These are phyloP conservation scores for Marronus borbonicus DNA, from an alignment of 2,888 invertebrate species.

Conservation along the genomic window DNA sequence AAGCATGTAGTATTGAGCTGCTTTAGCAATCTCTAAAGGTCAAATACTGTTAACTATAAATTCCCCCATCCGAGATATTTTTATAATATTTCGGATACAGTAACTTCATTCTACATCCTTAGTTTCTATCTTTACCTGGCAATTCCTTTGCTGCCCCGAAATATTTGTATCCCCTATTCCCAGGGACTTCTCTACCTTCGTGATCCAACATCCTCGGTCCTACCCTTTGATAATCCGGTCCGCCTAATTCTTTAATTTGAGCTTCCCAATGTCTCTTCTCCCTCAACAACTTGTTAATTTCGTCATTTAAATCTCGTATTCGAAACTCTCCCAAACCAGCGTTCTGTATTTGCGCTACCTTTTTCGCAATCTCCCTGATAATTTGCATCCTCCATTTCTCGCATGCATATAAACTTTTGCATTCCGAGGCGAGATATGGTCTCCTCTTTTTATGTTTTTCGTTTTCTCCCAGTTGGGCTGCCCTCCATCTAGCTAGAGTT, in stretches of 20 bases:
- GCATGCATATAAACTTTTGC: conserved; percentile 91
- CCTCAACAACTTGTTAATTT: conserved; percentile 97
- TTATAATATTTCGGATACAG: no score
- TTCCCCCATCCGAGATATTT: no score
- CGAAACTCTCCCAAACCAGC: conserved; percentile 99
- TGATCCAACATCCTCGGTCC: conserved; percentile 95
- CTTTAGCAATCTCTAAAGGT: no score
- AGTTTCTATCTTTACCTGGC: conserved; percentile 76
- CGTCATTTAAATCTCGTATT: conserved; percentile 97
- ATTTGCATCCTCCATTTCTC: conserved; percentile 98
- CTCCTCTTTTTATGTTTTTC: conserved; percentile 88
- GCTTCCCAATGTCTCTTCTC: conserved; percentile 99
- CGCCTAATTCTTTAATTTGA: conserved; percentile 95
- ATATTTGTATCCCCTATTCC: conserved; percentile 98
- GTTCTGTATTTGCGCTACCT: conserved; percentile 99
- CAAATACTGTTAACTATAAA: no score
- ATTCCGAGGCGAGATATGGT: conserved; percentile 96
- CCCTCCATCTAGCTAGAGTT: conserved; percentile 97
- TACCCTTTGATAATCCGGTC: conserved; percentile 92
- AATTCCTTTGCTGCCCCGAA: conserved; percentile 98
- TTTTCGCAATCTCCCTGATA: conserved; percentile 96
- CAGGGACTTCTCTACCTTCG: conserved; percentile 96
- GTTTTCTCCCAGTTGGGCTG: conserved; percentile 93
- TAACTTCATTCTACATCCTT: no score
- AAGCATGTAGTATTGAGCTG: no score